Percentiles rank a stretch among this genome's conserved stretches.
phyloP scores from a whole-genome alignment of 2,113 vertebrate genomes.

The Eurystomus gularis region DNA sequence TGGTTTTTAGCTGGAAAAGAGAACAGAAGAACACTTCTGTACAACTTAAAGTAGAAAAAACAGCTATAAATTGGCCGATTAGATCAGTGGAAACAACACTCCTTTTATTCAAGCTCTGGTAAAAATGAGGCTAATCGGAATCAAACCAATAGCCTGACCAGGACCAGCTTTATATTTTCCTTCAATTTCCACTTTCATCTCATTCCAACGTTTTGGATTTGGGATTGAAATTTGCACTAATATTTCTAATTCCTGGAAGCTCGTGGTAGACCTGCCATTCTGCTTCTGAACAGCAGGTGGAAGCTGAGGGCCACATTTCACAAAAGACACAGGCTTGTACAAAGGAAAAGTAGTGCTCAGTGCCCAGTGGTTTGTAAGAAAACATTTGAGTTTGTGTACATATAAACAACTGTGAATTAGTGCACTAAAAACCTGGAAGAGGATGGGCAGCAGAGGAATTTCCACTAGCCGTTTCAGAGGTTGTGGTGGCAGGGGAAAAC shows the following conservation, averaged over 20 bases:
- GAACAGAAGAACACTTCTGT: not conserved
- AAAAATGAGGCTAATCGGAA: not conserved
- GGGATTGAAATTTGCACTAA: not conserved
- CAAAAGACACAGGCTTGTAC: not conserved
- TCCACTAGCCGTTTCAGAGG: not conserved
- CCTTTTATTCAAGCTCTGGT: not conserved
- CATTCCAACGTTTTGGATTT: not conserved
- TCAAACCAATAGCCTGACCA: not conserved
- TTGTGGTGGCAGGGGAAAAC: not conserved
- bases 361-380: not conserved
- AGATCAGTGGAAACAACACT: not conserved
- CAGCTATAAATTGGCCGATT: not conserved
- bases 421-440: not conserved
- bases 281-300: constrained; percentile 69
- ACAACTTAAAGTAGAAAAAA: not conserved
- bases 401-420: not conserved
- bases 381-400: not conserved
- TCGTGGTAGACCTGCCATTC: not conserved
- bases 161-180: not conserved
- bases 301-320: constrained; percentile 43
- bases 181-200: not conserved
- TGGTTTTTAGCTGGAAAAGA: constrained; percentile 84
- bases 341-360: not conserved
- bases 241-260: not conserved
- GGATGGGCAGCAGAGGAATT: not conserved